Conservation (phyloP, 2,113 vertebrate species). For the Oncorhynchus kisutch region DNA sequence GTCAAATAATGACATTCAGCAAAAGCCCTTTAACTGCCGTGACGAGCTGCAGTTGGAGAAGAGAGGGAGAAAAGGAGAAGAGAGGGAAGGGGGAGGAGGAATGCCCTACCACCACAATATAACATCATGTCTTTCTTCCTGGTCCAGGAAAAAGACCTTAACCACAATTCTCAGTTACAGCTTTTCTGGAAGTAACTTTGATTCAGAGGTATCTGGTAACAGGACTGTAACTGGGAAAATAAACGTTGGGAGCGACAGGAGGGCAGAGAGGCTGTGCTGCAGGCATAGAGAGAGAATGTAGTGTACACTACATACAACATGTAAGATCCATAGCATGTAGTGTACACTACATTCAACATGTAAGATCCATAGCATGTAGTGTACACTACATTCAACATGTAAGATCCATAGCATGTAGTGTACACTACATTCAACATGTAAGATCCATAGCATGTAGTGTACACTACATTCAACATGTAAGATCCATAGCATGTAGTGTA, state of each 20-base stretch:
- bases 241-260: conserved; percentile 43
- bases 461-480: too few species aligned
- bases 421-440: too few species aligned
- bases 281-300: conserved; percentile 17
- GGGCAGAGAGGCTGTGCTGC: conserved; percentile 17
- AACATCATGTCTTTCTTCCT: conserved; percentile 26
- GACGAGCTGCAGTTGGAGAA: conserved; percentile 12
- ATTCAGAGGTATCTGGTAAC: conserved; percentile 54
- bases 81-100: neutral
- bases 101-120: neutral
- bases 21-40: conserved; percentile 5
- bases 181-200: conserved; percentile 32
- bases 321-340: too few species aligned
- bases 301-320: too few species aligned
- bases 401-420: too few species aligned
- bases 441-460: too few species aligned
- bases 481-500: too few species aligned
- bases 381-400: too few species aligned
- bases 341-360: too few species aligned
- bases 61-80: neutral
- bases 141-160: conserved; percentile 40
- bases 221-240: conserved; percentile 57
- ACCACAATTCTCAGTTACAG: conserved; percentile 42
- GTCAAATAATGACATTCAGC: conserved; percentile 7
- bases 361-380: too few species aligned